phyloP scores from a whole-genome alignment of 2,797 vertebrate species.

The Pseudochirops corinnae region DNA sequence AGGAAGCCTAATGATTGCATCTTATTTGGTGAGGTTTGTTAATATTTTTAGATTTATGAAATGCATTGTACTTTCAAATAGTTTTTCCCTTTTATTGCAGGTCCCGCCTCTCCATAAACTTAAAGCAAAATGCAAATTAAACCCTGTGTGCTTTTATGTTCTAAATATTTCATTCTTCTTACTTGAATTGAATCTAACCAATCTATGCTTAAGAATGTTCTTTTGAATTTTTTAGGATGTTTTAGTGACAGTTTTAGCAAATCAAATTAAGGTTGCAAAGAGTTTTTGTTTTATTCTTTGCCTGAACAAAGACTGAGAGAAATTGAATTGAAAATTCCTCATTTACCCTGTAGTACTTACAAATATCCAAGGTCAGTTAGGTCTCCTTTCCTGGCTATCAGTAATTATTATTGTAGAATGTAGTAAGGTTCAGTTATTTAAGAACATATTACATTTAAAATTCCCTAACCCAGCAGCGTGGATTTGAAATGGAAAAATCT shows the following conservation, averaged over 20 bases:
- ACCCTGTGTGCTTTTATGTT: neutral
- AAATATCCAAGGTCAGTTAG: neutral
- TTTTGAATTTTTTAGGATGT: conserved; percentile 50
- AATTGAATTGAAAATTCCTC: conserved; percentile 68
- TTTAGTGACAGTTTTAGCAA: conserved; percentile 70
- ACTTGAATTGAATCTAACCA: conserved; percentile 64
- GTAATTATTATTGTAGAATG: neutral
- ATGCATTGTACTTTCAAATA: conserved; percentile 43
- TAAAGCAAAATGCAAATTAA: neutral
- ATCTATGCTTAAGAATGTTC: conserved; percentile 74
- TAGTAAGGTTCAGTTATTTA: conserved; percentile 56
- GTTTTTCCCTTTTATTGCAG: conserved; percentile 58
- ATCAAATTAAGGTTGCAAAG: conserved; percentile 66
- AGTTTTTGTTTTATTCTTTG: conserved; percentile 66
- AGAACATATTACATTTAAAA: conserved; percentile 41
- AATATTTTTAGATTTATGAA: neutral
- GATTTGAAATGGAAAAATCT: neutral
- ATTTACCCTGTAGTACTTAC: neutral
- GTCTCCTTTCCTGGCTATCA: neutral
- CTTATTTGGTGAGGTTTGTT: neutral
- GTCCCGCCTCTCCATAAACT: too few species aligned
- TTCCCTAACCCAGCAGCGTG: neutral
- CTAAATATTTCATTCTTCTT: conserved; percentile 37
- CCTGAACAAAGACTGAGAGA: conserved; percentile 72
- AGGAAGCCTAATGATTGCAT: neutral